Percentiles rank a stretch among this genome's conserved stretches.
Evolutionary conservation across 2,113 vertebrate species (phyloP).

Genomic region (Axis porcinus): DNA sequence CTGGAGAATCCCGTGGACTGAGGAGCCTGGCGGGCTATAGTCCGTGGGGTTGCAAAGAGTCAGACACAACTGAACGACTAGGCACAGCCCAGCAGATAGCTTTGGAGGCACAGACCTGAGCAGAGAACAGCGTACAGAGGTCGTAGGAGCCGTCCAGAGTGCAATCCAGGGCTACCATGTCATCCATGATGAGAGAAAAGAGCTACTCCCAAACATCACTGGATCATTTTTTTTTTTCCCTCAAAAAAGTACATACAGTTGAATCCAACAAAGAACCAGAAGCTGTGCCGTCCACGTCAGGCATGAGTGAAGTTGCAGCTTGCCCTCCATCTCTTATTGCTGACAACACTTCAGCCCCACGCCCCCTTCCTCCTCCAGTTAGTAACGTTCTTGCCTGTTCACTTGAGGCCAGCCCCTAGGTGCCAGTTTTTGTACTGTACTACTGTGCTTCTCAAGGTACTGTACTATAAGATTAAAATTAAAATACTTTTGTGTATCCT

Average conservation of each 20-base stretch:
- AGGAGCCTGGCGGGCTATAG: not conserved
- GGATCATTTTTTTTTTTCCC: not conserved
- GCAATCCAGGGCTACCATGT: not conserved
- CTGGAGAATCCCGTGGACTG: not conserved
- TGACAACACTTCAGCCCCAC: not conserved
- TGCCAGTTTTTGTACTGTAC: not conserved
- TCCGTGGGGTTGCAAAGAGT: not conserved
- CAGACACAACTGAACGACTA: not conserved
- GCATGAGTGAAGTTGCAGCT: not conserved
- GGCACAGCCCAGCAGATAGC: not conserved
- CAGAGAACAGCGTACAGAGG: not conserved
- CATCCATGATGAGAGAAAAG: not conserved
- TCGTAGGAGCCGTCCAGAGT: not conserved
- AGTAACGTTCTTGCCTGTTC: not conserved
- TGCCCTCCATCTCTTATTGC: not conserved
- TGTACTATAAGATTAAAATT: not conserved
- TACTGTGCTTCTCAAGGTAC: not conserved
- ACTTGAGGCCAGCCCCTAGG: not conserved
- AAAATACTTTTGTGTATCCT: not conserved
- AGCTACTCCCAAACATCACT: not conserved
- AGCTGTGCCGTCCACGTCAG: not conserved
- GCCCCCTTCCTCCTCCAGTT: not conserved
- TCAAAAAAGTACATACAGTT: not conserved
- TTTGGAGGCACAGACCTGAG: not conserved
- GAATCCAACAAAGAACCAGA: not conserved